Evolutionary conservation across 2,113 vertebrate genomes (phyloP).

Genomic region (Australoheros scitulus): DNA sequence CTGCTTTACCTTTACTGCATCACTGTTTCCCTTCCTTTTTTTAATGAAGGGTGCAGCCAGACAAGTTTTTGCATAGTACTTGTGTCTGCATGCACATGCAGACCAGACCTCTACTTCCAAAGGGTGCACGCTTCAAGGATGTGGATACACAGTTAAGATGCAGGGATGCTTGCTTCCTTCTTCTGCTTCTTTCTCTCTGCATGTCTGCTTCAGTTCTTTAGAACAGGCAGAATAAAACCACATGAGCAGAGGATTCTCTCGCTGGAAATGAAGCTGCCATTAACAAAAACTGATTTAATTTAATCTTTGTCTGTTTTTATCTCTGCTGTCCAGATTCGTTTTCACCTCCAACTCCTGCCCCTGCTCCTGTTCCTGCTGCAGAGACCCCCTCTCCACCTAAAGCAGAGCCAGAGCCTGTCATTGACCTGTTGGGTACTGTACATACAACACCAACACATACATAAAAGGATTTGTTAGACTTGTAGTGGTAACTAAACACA

Average conservation of each 20-base stretch:
- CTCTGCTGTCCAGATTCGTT: conserved; percentile 56
- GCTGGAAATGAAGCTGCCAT: background rate
- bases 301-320: background rate
- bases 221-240: background rate
- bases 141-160: conserved; percentile 52
- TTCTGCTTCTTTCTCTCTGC: conserved; percentile 45
- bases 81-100: conserved; percentile 35
- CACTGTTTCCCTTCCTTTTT: conserved; percentile 41
- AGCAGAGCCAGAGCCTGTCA: conserved; percentile 88
- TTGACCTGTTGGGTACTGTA: conserved; percentile 95
- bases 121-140: conserved; percentile 48
- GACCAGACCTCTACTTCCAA: conserved; percentile 22
- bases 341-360: conserved; percentile 46
- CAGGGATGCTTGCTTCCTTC: conserved; percentile 44
- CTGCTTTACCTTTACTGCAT: conserved; percentile 57
- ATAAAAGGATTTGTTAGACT: background rate
- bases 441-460: background rate
- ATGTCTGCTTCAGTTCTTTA: conserved; percentile 31
- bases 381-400: conserved; percentile 88
- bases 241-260: background rate
- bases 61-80: conserved; percentile 28
- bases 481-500: background rate
- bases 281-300: background rate
- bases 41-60: conserved; percentile 48
- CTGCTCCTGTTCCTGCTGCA: conserved; percentile 69